Conservation (phyloP, 2,797 vertebrate genomes). For the Xerus rutilus region DNA sequence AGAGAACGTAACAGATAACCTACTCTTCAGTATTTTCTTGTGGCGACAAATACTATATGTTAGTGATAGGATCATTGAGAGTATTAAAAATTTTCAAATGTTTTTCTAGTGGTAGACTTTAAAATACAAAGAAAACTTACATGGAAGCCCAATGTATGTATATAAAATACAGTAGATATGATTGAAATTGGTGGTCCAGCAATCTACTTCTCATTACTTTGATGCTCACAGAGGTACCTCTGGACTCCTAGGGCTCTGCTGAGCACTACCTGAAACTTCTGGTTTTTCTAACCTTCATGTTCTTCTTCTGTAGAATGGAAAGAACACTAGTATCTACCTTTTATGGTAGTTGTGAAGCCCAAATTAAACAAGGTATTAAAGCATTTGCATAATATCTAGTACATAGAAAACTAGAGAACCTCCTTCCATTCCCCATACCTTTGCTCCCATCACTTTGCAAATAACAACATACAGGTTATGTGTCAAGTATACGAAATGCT, state of each 20-base stretch:
- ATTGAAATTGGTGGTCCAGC: background rate
- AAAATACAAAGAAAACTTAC: conserved; percentile 6
- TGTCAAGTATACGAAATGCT: background rate
- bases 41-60: background rate
- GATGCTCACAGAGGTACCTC: background rate
- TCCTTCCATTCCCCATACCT: background rate
- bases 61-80: background rate
- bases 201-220: background rate
- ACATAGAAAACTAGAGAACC: background rate
- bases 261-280: background rate
- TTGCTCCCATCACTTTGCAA: background rate
- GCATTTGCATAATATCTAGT: background rate
- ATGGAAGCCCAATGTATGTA: background rate
- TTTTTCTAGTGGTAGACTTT: conserved; percentile 42
- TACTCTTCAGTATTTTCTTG: conserved; percentile 27
- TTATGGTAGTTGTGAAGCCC: background rate
- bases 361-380: conserved; percentile 41
- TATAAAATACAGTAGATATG: background rate
- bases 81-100: background rate
- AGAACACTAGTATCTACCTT: background rate
- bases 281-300: conserved; percentile 3
- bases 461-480: background rate
- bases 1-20: background rate
- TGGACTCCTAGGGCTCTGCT: background rate
- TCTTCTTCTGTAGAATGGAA: background rate